Conservation (phyloP, 2,113 vertebrate genomes). For the Equus quagga region DNA sequence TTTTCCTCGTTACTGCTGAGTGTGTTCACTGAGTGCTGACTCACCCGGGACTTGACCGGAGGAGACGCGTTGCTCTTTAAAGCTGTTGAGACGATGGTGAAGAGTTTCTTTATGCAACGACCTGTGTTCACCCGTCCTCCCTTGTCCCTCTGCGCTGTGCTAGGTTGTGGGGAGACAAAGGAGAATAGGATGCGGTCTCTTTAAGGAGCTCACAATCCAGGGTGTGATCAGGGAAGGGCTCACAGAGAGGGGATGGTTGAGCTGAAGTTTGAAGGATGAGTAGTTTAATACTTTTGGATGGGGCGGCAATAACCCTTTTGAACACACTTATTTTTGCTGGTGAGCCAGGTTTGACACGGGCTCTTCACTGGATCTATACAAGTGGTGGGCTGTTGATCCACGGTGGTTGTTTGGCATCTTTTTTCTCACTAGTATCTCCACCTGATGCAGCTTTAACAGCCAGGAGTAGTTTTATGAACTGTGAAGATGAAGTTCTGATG, state of each 20-base stretch:
- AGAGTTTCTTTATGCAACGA: neutral
- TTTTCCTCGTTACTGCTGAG: neutral
- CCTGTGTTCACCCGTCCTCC: neutral
- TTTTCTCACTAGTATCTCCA: neutral
- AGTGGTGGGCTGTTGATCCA: neutral
- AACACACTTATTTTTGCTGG: neutral
- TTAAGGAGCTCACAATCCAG: neutral
- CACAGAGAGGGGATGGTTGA: neutral
- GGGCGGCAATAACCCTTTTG: neutral
- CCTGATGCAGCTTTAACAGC: neutral
- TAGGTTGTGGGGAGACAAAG: neutral
- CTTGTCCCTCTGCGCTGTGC: neutral
- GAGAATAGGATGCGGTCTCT: neutral
- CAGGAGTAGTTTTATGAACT: neutral
- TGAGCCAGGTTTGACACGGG: neutral
- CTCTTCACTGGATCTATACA: neutral
- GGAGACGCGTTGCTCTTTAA: conserved; percentile 48
- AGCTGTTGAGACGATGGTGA: neutral
- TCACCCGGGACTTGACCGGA: neutral
- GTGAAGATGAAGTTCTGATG: neutral
- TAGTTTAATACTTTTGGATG: neutral
- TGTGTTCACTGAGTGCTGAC: neutral
- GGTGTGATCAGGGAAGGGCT: neutral
- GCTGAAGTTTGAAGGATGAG: conserved; percentile 37
- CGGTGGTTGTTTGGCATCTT: neutral